A percentile compares a stretch with the other conserved stretches of the same genome.
Conservation (phyloP, 2,888 invertebrate species). For the Ochropacha duplaris region DNA sequence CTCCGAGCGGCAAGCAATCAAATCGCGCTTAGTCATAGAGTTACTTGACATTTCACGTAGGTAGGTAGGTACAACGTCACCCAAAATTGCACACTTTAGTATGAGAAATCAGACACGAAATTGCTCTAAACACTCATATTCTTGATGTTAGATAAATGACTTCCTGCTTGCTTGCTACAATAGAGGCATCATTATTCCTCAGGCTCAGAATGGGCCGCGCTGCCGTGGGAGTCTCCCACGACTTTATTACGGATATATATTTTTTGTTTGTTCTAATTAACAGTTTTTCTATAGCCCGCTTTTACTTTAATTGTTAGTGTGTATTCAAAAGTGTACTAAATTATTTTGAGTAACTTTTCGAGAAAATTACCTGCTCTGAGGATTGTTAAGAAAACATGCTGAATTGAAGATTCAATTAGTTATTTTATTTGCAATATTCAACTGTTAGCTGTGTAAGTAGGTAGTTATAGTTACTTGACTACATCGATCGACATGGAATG, state of each 20-base stretch:
- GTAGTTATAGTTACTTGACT: no score
- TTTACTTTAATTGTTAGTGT: slow-evolving; percentile 77
- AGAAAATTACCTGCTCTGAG: background rate
- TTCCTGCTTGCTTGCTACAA: slow-evolving; percentile 78
- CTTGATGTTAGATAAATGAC: slow-evolving; percentile 83
- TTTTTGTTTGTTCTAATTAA: slow-evolving; percentile 81
- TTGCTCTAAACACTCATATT: slow-evolving; percentile 81
- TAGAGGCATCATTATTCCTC: slow-evolving; percentile 78
- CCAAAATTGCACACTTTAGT: slow-evolving; percentile 77
- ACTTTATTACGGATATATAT: slow-evolving; percentile 80
- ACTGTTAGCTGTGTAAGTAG: no score
- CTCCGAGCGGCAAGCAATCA: slow-evolving; percentile 20
- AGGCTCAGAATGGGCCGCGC: slow-evolving; percentile 61
- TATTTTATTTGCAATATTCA: no score
- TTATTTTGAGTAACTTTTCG: slow-evolving; percentile 30
- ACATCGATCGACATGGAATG: no score
- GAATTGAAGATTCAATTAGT: no score
- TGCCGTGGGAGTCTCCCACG: slow-evolving; percentile 80
- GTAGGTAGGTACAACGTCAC: slow-evolving; percentile 43
- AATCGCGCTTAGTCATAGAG: slow-evolving; percentile 36
- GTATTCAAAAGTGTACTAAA: slow-evolving; percentile 32
- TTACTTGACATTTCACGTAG: slow-evolving; percentile 41
- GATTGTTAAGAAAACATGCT: background rate
- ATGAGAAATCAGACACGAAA: slow-evolving; percentile 79
- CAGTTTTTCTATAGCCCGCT: slow-evolving; percentile 77